phyloP scores from a whole-genome alignment of 2,797 vertebrate genomes.

The Carcharodon carcharias region DNA sequence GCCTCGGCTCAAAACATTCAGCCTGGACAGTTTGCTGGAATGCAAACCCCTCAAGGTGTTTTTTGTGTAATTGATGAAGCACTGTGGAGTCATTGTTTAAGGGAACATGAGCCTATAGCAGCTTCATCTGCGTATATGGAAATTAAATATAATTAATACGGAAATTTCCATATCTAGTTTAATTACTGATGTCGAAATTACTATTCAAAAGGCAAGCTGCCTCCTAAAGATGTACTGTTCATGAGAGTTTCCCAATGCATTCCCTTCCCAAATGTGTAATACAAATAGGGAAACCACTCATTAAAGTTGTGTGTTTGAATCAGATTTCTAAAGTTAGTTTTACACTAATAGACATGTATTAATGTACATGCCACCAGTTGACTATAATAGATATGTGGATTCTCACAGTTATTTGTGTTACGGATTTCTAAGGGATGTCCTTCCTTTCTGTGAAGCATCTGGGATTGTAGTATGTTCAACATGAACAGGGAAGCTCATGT shows the following conservation, averaged over 20 bases:
- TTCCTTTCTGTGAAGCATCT: not conserved
- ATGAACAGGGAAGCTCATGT: not conserved
- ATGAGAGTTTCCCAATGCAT: not conserved
- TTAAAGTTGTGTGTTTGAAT: not conserved
- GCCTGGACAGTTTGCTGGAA: not conserved
- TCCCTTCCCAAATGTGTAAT: not conserved
- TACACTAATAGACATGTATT: not conserved
- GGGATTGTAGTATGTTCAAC: not conserved
- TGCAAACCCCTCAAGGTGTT: not conserved
- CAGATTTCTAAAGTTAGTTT: not conserved
- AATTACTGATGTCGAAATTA: not conserved
- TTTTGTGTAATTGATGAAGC: not conserved
- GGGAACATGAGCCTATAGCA: too few species aligned
- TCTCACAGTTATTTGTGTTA: not conserved
- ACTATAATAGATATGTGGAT: not conserved
- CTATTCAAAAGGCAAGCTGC: not conserved
- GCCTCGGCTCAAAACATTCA: not conserved
- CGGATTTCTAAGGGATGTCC: not conserved
- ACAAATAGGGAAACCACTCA: not conserved
- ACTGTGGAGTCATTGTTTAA: not conserved
- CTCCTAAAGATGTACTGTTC: too few species aligned
- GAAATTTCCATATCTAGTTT: not conserved
- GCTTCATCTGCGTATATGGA: not conserved
- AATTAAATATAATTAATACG: too few species aligned
- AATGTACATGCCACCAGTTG: not conserved